phyloP scores from a whole-genome alignment of 2,888 invertebrate genomes.

The Bedellia somnulentella region DNA sequence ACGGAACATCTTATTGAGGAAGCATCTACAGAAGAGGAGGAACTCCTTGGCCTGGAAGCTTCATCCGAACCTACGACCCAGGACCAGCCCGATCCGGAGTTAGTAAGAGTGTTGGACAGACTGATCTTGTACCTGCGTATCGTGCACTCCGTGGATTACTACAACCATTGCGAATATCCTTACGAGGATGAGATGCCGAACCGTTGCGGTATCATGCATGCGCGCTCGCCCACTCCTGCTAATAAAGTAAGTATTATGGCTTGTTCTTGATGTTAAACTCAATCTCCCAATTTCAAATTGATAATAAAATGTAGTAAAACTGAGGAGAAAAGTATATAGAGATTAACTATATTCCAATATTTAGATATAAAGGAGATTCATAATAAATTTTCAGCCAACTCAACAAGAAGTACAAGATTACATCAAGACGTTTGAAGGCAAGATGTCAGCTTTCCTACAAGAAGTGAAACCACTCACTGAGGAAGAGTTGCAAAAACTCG shows the following conservation, averaged over 20 bases:
- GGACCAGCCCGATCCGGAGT: constrained; percentile 38
- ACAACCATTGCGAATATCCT: constrained; percentile 98
- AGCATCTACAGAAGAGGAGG: constrained; percentile 97
- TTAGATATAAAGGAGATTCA: no score
- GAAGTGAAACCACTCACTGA: constrained; percentile 71
- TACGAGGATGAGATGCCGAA: constrained; percentile 99
- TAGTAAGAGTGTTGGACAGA: constrained; percentile 71
- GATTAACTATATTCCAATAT: no score
- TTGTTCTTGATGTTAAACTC: no score
- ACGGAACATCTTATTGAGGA: constrained; percentile 98
- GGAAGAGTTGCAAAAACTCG: constrained; percentile 80
- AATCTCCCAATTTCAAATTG: no score
- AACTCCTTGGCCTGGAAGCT: constrained; percentile 72
- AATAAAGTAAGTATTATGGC: constrained; percentile 65
- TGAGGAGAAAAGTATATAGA: no score
- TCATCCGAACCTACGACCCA: constrained; percentile 21
- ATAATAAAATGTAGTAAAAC: no score
- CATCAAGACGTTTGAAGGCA: constrained; percentile 81
- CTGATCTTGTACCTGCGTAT: constrained; percentile 91
- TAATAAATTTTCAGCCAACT: constrained; percentile 64
- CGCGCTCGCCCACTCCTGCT: constrained; percentile 84
- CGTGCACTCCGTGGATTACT: constrained; percentile 98
- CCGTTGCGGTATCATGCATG: constrained; percentile 97
- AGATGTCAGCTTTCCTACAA: constrained; percentile 87
- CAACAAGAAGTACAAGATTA: constrained; percentile 76